Evolutionary conservation across 2,888 invertebrate genomes (phyloP).

Genomic region (Labia minor): DNA sequence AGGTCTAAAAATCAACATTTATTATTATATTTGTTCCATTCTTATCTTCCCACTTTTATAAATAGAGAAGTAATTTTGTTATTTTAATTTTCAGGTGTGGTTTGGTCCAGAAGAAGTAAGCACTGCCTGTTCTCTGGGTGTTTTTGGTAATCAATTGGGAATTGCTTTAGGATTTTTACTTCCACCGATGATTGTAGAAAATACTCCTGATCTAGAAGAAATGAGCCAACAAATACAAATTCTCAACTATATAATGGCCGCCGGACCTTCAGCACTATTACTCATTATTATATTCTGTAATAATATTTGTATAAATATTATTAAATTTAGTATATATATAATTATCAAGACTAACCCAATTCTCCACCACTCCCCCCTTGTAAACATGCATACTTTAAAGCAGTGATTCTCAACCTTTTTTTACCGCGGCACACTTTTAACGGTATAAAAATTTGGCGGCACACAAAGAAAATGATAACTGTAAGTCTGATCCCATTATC

Average conservation of each 20-base stretch:
- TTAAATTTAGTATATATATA: background rate
- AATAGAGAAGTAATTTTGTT: no score
- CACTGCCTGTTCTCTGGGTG: conserved; percentile 43
- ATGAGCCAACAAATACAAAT: conserved; percentile 61
- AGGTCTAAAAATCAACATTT: no score
- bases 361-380: no score
- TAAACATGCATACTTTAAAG: no score
- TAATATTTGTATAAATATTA: background rate
- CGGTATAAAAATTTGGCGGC: no score
- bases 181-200: conserved; percentile 55
- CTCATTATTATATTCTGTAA: conserved; percentile 75
- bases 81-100: conserved; percentile 36
- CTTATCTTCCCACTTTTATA: no score
- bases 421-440: no score
- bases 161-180: conserved; percentile 37
- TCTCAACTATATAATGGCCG: conserved; percentile 80
- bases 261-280: conserved; percentile 68
- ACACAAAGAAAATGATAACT: no score
- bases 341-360: no score
- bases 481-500: background rate
- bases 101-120: conserved; percentile 43
- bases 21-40: no score
- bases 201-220: conserved; percentile 47
- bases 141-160: conserved; percentile 49
- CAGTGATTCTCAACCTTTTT: no score